Base-by-base conservation (phyloP, 2,797 vertebrate species). In the Argya squamiceps region DNA sequence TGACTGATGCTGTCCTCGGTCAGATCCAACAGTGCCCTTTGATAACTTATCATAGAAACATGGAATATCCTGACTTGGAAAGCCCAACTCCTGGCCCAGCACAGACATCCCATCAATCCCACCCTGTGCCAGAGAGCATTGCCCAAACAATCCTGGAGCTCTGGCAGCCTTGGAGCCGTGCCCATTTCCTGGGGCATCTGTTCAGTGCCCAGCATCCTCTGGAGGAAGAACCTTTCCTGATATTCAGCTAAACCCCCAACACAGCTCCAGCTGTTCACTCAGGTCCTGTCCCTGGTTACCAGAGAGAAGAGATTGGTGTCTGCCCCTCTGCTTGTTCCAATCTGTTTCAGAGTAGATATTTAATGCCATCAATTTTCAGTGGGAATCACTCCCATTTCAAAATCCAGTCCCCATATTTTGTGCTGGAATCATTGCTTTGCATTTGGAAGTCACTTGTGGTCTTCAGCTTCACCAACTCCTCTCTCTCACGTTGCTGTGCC, bases 181-280 rank as follows among this genome's bases (percentile, higher is more conserved):
- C 2, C 46, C 46, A n/a, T 52, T 84, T 19, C 53, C 53, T 60
- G 37, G 39, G 53, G 63, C 59, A 12, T 12, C 37, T 85, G 29
- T 14, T 5, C 53, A 43, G 43, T 75, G 52, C 69, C 30, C 26
- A 67, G 23, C 53, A 67, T 27, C 22, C 37, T 76, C 37, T 52
- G 29, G 15, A 29, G 15, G 29, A 52, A n/a, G 27, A 76, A 14
- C 12, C 8, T 43, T 76, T 60, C 37, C 27, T 44, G 12, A 59
- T 7, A 8, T 22, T 22, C 60, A 32, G 0, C 44, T 36, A 36
- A 50, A 37, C 3, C 2, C 6, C 15, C 27, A 50, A 0, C 37
- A 52, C 23, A 76, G n/a, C 27, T 76, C 46, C 23, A 84, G 37
- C 22, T 12, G 4, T 16, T 67, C 46, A n/a, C 27, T 41, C 0